These are phyloP conservation scores for Oryzias javanicus DNA, from an alignment of 2,113 vertebrate species.

Conservation along the genomic window DNA sequence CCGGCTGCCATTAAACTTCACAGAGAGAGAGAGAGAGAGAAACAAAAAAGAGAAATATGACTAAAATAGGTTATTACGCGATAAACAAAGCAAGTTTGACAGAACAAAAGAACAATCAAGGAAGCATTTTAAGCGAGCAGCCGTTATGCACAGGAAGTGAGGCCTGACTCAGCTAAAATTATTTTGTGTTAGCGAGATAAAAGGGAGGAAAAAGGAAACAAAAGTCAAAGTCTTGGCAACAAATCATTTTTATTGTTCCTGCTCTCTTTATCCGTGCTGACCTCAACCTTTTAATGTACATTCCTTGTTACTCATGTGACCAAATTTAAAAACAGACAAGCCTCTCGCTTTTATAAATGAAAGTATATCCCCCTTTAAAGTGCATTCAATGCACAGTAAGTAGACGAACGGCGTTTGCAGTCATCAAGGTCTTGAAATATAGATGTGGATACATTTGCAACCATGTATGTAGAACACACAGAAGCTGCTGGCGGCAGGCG, in stretches of 20 bases:
- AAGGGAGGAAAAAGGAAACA: slow-evolving; percentile 2
- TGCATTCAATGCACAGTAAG: not conserved
- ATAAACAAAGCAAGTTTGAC: not conserved
- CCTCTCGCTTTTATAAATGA: not conserved
- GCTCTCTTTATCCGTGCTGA: slow-evolving; percentile 18
- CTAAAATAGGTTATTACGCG: slow-evolving; percentile 23
- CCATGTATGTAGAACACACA: slow-evolving; percentile 8
- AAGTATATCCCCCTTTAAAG: not conserved
- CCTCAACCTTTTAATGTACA: slow-evolving; percentile 40
- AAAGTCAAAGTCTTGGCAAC: not conserved
- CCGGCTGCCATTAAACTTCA: no score
- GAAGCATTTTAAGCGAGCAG: not conserved
- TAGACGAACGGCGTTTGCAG: not conserved
- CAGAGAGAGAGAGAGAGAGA: no score
- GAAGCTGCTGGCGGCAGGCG: slow-evolving; percentile 11
- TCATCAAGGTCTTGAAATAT: slow-evolving; percentile 1
- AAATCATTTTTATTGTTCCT: not conserved
- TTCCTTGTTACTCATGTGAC: slow-evolving; percentile 7
- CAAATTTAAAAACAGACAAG: slow-evolving; percentile 1
- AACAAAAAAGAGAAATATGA: slow-evolving; percentile 13
- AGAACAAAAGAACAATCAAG: slow-evolving; percentile 16
- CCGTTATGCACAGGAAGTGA: slow-evolving; percentile 11
- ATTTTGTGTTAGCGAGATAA: not conserved
- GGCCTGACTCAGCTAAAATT: slow-evolving; percentile 3
- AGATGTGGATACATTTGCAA: not conserved